Conservation (phyloP, 2,113 vertebrate species). For the Oryzias curvinotus region DNA sequence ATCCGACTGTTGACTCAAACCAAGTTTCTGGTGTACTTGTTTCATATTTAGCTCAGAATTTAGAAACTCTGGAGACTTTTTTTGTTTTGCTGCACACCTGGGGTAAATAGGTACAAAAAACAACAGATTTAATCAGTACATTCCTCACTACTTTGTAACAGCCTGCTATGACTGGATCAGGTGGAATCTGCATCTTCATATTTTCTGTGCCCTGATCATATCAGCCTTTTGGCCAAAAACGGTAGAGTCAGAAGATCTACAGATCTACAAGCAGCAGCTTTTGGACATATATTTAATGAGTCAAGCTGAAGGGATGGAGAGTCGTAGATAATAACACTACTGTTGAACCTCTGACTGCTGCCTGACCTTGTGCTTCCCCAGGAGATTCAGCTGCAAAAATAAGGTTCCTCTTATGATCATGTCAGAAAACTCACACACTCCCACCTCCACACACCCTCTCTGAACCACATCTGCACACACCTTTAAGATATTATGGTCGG, state of each 20-base stretch:
- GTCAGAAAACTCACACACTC: conserved; percentile 10
- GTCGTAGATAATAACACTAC: conserved; percentile 23
- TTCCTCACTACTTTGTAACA: background rate
- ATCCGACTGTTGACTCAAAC: conserved; percentile 4
- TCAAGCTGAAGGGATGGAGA: conserved; percentile 20
- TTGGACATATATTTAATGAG: conserved; percentile 26
- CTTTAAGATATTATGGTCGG: conserved; percentile 12
- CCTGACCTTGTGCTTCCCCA: conserved; percentile 44
- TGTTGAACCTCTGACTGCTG: conserved; percentile 40
- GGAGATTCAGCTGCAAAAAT: conserved; percentile 68
- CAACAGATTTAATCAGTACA: too few relatives aligned
- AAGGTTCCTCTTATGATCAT: conserved; percentile 14
- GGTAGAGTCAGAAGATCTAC: conserved; percentile 7
- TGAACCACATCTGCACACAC: conserved; percentile 27
- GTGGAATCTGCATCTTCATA: conserved; percentile 3
- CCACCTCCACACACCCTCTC: background rate
- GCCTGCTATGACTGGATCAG: background rate
- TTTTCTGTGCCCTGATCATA: background rate
- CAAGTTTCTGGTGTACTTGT: background rate
- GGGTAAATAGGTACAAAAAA: too few relatives aligned
- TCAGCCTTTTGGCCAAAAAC: conserved; percentile 13
- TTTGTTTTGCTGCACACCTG: too few relatives aligned
- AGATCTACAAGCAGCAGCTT: conserved; percentile 11
- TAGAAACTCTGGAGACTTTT: too few relatives aligned
- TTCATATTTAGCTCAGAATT: conserved; percentile 11